Conservation (phyloP, 2,113 vertebrate species). For the Uropsilus gracilis region DNA sequence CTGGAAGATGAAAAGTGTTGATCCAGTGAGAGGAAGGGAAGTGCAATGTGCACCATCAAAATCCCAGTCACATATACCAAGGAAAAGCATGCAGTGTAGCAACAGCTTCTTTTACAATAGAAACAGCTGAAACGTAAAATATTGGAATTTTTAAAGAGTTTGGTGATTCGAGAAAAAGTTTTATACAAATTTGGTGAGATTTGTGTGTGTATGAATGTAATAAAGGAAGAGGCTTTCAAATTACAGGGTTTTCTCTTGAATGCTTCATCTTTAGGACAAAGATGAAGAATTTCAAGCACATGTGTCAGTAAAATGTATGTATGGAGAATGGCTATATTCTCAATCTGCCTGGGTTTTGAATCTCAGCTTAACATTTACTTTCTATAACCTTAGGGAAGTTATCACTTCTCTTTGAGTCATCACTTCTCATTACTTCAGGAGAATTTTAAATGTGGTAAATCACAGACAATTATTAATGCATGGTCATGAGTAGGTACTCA, state of each 20-base stretch:
- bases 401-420: background rate
- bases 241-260: background rate
- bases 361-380: background rate
- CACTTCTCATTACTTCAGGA: no score
- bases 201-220: background rate
- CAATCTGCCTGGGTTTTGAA: background rate
- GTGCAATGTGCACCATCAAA: background rate
- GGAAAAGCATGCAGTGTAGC: background rate
- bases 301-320: background rate
- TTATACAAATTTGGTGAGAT: background rate
- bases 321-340: background rate
- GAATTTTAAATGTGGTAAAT: background rate
- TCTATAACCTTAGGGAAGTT: background rate
- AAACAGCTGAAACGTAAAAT: background rate
- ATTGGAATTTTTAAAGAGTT: background rate
- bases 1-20: background rate
- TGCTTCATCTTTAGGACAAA: background rate
- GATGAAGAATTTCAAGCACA: background rate
- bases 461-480: background rate
- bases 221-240: background rate
- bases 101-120: background rate
- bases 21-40: background rate
- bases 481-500: no score
- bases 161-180: background rate
- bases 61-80: background rate